Percentiles rank a stretch among this genome's conserved stretches.
Evolutionary conservation across 2,797 vertebrate species (phyloP).

Genomic region (Chromobotia macracanthus): DNA sequence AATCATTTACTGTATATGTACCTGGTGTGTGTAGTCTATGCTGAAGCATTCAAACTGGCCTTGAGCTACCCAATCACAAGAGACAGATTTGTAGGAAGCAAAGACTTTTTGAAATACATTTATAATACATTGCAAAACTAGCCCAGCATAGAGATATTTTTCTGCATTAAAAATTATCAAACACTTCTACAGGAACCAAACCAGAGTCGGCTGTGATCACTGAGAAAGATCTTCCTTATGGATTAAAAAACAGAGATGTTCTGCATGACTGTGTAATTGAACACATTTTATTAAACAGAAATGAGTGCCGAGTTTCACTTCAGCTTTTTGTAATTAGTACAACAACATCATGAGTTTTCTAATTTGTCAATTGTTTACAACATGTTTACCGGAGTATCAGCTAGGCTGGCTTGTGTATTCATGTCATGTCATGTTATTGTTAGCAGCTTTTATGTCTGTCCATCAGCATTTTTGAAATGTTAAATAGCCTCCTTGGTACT

Average conservation of each 20-base stretch:
- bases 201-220: background rate
- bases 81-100: background rate
- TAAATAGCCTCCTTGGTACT: background rate
- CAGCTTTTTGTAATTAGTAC: background rate
- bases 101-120: slow-evolving; percentile 1
- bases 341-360: background rate
- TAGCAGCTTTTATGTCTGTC: background rate
- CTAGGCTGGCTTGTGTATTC: background rate
- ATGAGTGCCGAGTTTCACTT: background rate
- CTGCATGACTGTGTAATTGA: background rate
- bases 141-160: background rate
- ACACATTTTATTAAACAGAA: background rate
- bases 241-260: background rate
- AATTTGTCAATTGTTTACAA: background rate
- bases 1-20: background rate
- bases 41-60: background rate
- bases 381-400: background rate
- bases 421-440: background rate
- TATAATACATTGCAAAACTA: background rate
- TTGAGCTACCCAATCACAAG: background rate
- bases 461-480: background rate
- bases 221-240: background rate
- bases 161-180: slow-evolving; percentile 1
- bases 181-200: background rate
- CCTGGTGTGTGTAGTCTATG: background rate